Percentiles rank a stretch among this genome's conserved stretches.
phyloP scores from a whole-genome alignment of 2,797 vertebrate species.

The Neomorphus geoffroyi region DNA sequence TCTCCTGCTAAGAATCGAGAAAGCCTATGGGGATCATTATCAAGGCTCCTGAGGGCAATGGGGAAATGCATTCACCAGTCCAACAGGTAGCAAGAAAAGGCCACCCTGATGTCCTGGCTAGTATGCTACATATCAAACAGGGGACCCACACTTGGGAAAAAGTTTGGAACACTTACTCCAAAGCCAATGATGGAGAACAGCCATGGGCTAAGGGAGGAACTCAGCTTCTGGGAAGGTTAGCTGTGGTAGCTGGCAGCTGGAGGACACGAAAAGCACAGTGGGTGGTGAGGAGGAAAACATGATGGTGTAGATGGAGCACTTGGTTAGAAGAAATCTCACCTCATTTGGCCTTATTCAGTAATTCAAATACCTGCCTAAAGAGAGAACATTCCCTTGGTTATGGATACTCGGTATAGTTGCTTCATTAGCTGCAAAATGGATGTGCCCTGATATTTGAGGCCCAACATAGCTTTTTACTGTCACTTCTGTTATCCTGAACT shows the following conservation, averaged over 20 bases:
- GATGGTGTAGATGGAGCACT: neutral
- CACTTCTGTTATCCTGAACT: neutral
- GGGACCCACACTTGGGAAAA: neutral
- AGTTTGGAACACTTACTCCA: neutral
- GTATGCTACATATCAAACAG: rapidly evolving
- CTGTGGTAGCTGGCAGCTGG: slow-evolving; percentile 7
- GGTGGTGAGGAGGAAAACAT: neutral
- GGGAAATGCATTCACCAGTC: neutral
- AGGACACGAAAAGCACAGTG: neutral
- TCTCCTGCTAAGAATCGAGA: neutral
- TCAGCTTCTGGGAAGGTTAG: neutral
- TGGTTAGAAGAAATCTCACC: neutral
- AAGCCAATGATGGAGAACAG: neutral
- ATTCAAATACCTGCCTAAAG: neutral
- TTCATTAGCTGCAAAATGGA: neutral
- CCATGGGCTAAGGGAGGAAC: neutral
- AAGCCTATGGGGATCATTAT: slow-evolving; percentile 23
- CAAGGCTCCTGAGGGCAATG: neutral
- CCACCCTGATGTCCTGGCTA: neutral
- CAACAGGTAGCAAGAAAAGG: neutral
- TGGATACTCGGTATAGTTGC: neutral
- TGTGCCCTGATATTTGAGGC: neutral
- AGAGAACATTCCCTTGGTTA: neutral
- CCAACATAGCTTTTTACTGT: neutral
- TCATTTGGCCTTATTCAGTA: neutral